Evolutionary conservation across 2,888 invertebrate genomes (phyloP).

Genomic region (Hipparchia semele): DNA sequence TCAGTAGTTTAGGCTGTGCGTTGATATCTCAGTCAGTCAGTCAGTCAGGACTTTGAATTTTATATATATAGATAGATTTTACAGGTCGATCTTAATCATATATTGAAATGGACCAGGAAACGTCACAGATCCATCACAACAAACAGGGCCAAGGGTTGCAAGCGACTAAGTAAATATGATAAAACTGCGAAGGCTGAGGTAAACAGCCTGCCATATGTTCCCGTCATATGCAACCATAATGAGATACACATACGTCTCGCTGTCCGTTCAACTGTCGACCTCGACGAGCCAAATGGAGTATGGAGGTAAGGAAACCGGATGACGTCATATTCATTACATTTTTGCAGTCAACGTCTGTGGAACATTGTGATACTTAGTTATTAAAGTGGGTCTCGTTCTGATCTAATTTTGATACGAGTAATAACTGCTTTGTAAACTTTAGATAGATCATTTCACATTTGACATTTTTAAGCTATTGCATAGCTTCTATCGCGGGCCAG

Average conservation of each 20-base stretch:
- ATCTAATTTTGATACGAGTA: not conserved
- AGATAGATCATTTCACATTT: too few species aligned
- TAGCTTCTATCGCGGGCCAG: too few species aligned
- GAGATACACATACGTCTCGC: constrained; percentile 28
- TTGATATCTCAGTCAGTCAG: too few species aligned
- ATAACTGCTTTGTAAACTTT: too few species aligned
- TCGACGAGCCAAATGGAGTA: constrained; percentile 22
- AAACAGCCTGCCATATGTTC: constrained; percentile 65
- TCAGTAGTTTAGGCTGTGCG: too few species aligned
- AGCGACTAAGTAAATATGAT: constrained; percentile 36
- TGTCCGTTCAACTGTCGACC: constrained; percentile 37
- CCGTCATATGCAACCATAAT: constrained; percentile 22
- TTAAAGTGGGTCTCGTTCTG: not conserved
- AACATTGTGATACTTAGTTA: not conserved
- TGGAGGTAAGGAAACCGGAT: constrained; percentile 20
- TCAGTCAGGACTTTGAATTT: too few species aligned
- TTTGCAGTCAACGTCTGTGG: not conserved
- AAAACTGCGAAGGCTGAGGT: constrained; percentile 65
- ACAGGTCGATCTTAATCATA: not conserved
- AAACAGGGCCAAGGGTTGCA: constrained; percentile 37
- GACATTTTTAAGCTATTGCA: too few species aligned
- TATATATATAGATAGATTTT: too few species aligned
- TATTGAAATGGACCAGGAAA: constrained; percentile 28
- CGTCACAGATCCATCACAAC: constrained; percentile 10
- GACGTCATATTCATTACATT: constrained; percentile 4